Conservation (phyloP, 2,113 vertebrate genomes). For the Euleptes europaea region DNA sequence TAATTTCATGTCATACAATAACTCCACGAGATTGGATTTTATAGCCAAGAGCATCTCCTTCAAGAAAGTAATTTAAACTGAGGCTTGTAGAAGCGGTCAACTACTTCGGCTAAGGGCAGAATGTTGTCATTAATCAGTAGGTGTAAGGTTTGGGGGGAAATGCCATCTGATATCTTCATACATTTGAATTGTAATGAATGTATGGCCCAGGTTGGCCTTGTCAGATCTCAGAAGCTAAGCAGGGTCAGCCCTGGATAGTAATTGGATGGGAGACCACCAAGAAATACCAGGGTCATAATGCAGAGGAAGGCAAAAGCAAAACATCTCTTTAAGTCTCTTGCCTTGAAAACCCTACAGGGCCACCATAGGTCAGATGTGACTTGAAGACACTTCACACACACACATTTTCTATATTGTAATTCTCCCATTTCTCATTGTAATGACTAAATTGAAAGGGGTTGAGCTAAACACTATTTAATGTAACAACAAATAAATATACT, state of each 20-base stretch:
- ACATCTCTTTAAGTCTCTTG: too few relatives aligned
- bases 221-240: too few relatives aligned
- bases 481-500: too few relatives aligned
- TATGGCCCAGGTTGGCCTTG: not conserved
- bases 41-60: constrained; percentile 44
- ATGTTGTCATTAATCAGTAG: constrained; percentile 41
- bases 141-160: constrained; percentile 8
- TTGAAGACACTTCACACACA: too few relatives aligned
- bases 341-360: too few relatives aligned
- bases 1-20: constrained; percentile 4
- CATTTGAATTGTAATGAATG: constrained; percentile 17
- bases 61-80: constrained; percentile 42
- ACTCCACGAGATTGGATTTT: constrained; percentile 32
- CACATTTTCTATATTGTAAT: not conserved
- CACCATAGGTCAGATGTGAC: too few relatives aligned
- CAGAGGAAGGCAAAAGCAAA: too few relatives aligned
- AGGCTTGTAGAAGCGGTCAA: constrained; percentile 23
- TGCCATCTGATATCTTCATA: constrained; percentile 22
- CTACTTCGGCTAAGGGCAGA: constrained; percentile 30
- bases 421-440: not conserved
- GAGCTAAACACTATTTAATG: too few relatives aligned
- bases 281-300: too few relatives aligned
- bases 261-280: too few relatives aligned
- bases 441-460: not conserved
- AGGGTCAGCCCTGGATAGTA: too few relatives aligned